Evolutionary conservation across 2,797 vertebrate genomes (phyloP), one percentile per base, ranked within the genome.

Genomic region (Spatula versicolor): DNA sequence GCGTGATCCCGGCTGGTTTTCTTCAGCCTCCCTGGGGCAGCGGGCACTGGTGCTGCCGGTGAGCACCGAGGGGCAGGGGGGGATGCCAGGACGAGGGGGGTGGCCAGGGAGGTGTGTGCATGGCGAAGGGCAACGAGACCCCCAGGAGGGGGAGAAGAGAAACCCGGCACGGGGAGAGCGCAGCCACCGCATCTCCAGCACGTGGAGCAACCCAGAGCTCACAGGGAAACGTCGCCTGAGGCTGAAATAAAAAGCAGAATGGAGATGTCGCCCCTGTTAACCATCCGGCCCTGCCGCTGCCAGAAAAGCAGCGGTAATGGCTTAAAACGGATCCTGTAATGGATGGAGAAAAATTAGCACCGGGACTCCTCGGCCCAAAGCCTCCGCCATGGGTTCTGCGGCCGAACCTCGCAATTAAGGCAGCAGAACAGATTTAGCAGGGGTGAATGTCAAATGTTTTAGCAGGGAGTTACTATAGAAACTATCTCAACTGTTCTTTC

Each of bases 401-500:
- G 0, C 67, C 52, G 12, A 0, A 71, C 58, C 64, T 4, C 0
- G 56, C 63, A n/a, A 9, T 7, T 14, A 1, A 41, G 48, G 54
- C n/a, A 1, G 22, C 16, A 30, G 64, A 59, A 12, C 22, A 16
- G 74, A 85, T 56, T 41, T 2, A 6, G 77, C 8, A 37, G 2
- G 67, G 84, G 55, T 12, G 78, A 64, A 77, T 43, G 68, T 82
- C 76, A 26, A 92, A 35, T 31, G 83, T 39, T 88, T 75, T 69
- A 77, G 35, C 9, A 16, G 79, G 83, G 78, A 26, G 97, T 98
- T 97, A 71, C 97, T 95, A 98, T 97, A 95, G 98, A 97, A 97
- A 98, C 97, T 48, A 48, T 84, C 75, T 21, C 66, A 48, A 74
- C 95, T 88, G 52, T 79, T 66, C 63, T 90, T 93, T 92, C 92